Percentiles rank a stretch among this genome's conserved stretches.
These are phyloP conservation scores for Caenorhabditis latens DNA, from an alignment of 1,140 invertebrate species.

Conservation along the genomic window DNA sequence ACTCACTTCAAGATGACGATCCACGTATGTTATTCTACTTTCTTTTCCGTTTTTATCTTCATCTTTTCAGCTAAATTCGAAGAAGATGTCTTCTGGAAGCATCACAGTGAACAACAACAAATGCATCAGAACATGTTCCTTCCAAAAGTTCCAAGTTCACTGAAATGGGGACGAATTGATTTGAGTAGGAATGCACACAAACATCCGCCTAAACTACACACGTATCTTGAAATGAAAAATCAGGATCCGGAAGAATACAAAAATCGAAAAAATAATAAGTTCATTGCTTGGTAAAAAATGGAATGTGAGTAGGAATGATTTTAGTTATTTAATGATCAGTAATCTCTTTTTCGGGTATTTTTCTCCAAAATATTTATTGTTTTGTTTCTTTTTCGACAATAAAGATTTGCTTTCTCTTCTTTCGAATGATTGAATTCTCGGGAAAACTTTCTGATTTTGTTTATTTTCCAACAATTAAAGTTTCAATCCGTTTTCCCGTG, in stretches of 20 bases:
- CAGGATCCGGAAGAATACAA: slow-evolving; percentile 45
- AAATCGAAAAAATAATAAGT: slow-evolving; percentile 33
- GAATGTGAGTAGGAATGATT: background rate
- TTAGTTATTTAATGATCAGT: background rate
- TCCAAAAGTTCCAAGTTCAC: slow-evolving; percentile 38
- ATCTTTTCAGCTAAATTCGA: slow-evolving; percentile 54
- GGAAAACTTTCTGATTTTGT: background rate
- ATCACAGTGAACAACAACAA: slow-evolving; percentile 50
- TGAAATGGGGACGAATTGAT: slow-evolving; percentile 62
- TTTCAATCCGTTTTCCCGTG: background rate
- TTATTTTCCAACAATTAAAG: too few relatives aligned
- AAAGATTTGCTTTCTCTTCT: background rate
- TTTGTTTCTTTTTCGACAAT: background rate
- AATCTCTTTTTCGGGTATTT: slow-evolving; percentile 18
- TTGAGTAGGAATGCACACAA: slow-evolving; percentile 57
- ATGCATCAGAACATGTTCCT: slow-evolving; percentile 42
- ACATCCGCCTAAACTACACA: slow-evolving; percentile 62
- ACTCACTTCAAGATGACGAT: slow-evolving; percentile 53
- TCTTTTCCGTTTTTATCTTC: background rate
- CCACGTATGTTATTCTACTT: slow-evolving; percentile 51
- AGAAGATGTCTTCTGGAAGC: slow-evolving; percentile 58
- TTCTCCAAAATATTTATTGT: background rate
- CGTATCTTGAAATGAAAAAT: slow-evolving; percentile 53
- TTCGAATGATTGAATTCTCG: too few relatives aligned
- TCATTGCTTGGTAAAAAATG: slow-evolving; percentile 36